phyloP scores from a whole-genome alignment of 2,113 vertebrate genomes.

The Rhea americana region DNA sequence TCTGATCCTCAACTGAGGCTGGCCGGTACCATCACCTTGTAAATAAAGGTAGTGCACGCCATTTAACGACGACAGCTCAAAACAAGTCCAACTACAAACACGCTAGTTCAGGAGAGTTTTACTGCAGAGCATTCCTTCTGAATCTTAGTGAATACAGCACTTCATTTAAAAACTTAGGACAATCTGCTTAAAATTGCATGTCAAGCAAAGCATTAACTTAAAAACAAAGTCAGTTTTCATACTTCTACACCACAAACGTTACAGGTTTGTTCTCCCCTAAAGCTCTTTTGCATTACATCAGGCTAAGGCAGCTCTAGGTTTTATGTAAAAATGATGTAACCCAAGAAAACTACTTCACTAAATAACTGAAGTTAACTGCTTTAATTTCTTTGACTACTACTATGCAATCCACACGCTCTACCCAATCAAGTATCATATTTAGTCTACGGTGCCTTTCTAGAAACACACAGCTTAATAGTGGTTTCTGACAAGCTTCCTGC shows the following conservation, averaged over 20 bases:
- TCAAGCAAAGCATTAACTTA: not conserved
- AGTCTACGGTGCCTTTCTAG: not conserved
- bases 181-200: not conserved
- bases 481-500: not conserved
- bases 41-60: not conserved
- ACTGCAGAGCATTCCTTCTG: not conserved
- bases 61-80: not conserved
- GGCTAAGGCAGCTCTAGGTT: not conserved
- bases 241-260: not conserved
- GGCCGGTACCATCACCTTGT: not conserved
- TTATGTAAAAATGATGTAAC: not conserved
- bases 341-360: not conserved
- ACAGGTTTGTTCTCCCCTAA: not conserved
- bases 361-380: conserved; percentile 8
- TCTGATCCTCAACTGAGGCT: not conserved
- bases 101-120: not conserved
- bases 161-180: not conserved
- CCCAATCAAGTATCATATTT: not conserved
- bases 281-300: not conserved
- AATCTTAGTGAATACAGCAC: not conserved
- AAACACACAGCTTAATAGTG: conserved; percentile 17
- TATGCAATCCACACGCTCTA: not conserved
- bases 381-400: conserved; percentile 35
- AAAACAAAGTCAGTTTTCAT: not conserved
- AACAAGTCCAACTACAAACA: not conserved